These are phyloP conservation scores for Cerastis leucographa DNA, from an alignment of 2,888 invertebrate genomes.

Conservation along the genomic window DNA sequence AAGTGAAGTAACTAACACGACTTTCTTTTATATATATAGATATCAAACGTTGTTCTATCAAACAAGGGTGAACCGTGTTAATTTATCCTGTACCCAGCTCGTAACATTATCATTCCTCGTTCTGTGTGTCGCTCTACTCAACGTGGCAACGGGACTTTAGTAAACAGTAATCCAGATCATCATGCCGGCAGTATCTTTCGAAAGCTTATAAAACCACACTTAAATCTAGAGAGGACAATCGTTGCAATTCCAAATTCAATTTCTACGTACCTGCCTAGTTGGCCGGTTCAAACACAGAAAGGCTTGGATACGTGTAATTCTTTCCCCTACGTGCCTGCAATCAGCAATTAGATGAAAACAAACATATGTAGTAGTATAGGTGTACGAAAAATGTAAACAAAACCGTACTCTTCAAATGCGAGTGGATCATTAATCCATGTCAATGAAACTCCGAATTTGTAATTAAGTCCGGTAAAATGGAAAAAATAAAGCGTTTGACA, in stretches of 20 bases:
- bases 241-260: neutral
- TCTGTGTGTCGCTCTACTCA: neutral
- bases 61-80: no score
- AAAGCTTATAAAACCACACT: neutral
- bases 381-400: slow-evolving; percentile 53
- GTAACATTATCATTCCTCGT: neutral
- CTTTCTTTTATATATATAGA: no score
- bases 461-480: slow-evolving; percentile 65
- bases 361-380: neutral
- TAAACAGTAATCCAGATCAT: neutral
- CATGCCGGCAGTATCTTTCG: neutral
- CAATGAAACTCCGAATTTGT: slow-evolving; percentile 67
- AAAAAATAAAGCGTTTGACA: slow-evolving; percentile 66
- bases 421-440: slow-evolving; percentile 65
- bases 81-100: no score
- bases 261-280: neutral
- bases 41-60: no score
- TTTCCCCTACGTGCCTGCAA: slow-evolving; percentile 5
- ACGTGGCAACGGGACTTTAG: neutral
- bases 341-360: slow-evolving; percentile 15
- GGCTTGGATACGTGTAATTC: neutral
- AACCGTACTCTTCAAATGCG: slow-evolving; percentile 46
- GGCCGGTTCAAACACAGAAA: neutral
- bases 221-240: neutral
- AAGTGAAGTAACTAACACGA: no score